Base-by-base conservation (phyloP, 2,888 invertebrate species). In the Noctua comes region DNA sequence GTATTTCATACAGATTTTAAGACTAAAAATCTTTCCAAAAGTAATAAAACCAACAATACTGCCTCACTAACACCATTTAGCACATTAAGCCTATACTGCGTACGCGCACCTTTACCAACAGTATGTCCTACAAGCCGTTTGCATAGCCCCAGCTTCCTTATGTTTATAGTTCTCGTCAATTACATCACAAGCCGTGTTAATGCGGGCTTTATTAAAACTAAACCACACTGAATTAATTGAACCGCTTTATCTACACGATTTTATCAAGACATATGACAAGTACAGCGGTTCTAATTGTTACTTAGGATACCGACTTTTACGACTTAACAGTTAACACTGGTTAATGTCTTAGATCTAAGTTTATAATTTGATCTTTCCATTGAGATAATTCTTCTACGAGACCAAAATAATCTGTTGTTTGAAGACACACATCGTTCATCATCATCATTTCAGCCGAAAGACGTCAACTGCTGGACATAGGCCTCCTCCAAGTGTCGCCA, bases 81-180 rank as follows among this genome's bases (percentile, higher is more conserved):
- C 46, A 77, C 64, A 77, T 72, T 74, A 57, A 72, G 46, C 10
- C 48, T 24, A 77, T 43, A 66, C 70, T 77, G 77, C 85, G 72
- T 51, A 69, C 18, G 59, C 77, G 68, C 68, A 77, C 59, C 57
- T 36, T 46, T 48, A 18, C 59, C 40, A 43, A 71, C 57, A 77
- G 40, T 24, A 57, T 66, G 43, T 71, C n/a, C 75, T 66, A 68
- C 73, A 79, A 54, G 68, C 77, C 36, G 72, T 86, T 86, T 75
- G 77, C 81, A 79, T 75, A 81, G 74, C 43, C 43, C 57, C 80
- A 76, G 88, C 87, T 89, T 89, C 89, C 88, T 89, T 87, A 88
- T 89, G 84, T 85, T 80, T 83, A 86, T 80, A 82, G 83, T 80
- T 73, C 74, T 69, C 69, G 86, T 80, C 87, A 88, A 84, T 88